Evolutionary conservation across 2,797 vertebrate genomes (phyloP).

Genomic region (Sebastes glaucus): DNA sequence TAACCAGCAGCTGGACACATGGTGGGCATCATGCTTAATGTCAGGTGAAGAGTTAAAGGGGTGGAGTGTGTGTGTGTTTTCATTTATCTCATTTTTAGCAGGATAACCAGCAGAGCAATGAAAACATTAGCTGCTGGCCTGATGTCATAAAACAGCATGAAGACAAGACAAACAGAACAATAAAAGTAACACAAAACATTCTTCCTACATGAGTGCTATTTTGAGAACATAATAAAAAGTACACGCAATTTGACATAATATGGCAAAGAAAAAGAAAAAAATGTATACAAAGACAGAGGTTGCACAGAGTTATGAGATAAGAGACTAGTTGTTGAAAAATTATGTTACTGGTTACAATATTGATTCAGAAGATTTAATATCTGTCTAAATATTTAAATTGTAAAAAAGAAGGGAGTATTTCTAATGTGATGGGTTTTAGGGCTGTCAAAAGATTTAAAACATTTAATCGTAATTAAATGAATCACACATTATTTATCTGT

Average conservation of each 20-base stretch:
- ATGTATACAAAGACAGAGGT: too few relatives aligned
- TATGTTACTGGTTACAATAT: too few relatives aligned
- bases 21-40: background rate
- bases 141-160: background rate
- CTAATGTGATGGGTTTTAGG: too few relatives aligned
- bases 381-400: too few relatives aligned
- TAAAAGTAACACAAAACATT: background rate
- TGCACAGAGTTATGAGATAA: too few relatives aligned
- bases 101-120: background rate
- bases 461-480: too few relatives aligned
- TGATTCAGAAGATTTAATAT: too few relatives aligned
- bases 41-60: background rate
- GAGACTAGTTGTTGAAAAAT: too few relatives aligned
- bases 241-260: background rate
- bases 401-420: too few relatives aligned
- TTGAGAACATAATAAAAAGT: background rate
- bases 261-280: background rate
- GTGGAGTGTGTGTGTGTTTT: background rate
- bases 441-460: too few relatives aligned
- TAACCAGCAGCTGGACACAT: constrained; percentile 8
- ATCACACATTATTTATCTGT: too few relatives aligned
- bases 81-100: background rate
- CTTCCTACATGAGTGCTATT: background rate
- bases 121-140: background rate
- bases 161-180: background rate